Evolutionary conservation across 2,797 vertebrate genomes (phyloP).

Genomic region (Sciaenops ocellatus): DNA sequence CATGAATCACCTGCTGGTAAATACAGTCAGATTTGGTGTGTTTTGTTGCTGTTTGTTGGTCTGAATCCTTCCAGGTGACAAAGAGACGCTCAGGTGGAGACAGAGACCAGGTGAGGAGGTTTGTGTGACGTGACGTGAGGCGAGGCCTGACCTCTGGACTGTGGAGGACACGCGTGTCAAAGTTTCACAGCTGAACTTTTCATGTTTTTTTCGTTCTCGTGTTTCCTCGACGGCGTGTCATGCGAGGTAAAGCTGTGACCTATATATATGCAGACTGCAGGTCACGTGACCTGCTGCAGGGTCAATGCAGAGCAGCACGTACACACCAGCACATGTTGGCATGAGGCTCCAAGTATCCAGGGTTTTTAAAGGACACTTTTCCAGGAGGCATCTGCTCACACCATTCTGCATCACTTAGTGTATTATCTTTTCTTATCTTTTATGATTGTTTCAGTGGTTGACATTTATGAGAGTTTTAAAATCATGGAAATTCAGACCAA

Average conservation of each 20-base stretch:
- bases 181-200: not conserved
- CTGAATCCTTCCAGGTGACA: fast-evolving
- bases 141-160: conserved; percentile 22
- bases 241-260: not conserved
- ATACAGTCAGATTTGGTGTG: not conserved
- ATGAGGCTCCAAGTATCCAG: too few species aligned
- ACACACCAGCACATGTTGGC: conserved; percentile 3
- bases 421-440: too few species aligned
- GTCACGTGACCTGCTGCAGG: conserved; percentile 18
- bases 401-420: too few species aligned
- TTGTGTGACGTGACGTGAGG: not conserved
- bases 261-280: not conserved
- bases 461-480: too few species aligned
- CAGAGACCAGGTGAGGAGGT: not conserved
- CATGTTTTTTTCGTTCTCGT: not conserved
- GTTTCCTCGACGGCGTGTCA: not conserved
- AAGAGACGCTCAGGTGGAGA: not conserved
- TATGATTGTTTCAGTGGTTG: too few species aligned
- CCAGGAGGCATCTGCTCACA: too few species aligned
- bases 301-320: conserved; percentile 5
- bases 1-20: conserved; percentile 83
- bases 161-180: not conserved
- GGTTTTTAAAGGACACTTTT: too few species aligned
- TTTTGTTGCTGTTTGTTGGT: too few species aligned
- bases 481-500: too few species aligned